phyloP scores from a whole-genome alignment of 2,797 vertebrate genomes.

The Gymnoscopelus braueri region DNA sequence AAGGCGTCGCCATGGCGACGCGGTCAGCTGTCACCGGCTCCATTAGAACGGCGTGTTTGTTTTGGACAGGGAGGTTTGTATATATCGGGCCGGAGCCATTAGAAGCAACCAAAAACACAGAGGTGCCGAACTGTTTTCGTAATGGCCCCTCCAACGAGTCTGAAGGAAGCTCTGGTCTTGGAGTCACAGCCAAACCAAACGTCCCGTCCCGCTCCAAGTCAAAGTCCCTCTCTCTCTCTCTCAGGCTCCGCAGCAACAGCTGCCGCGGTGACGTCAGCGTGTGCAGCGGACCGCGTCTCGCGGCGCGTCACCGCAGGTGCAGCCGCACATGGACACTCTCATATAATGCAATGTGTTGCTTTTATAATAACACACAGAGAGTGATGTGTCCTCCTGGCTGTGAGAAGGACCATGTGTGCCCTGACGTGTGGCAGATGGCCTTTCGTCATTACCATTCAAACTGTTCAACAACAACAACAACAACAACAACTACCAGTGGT shows the following conservation, averaged over 20 bases:
- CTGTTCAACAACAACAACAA: too few relatives aligned
- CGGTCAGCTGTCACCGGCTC: constrained; percentile 55
- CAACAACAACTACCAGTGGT: too few relatives aligned
- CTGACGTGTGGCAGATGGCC: neutral
- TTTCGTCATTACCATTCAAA: too few relatives aligned
- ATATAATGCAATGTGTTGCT: constrained; percentile 6
- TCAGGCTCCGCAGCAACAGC: constrained; percentile 38
- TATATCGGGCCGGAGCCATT: constrained; percentile 58
- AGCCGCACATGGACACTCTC: constrained; percentile 1
- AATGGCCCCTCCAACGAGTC: constrained; percentile 14
- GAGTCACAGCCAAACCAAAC: constrained; percentile 58
- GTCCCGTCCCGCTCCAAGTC: constrained; percentile 22
- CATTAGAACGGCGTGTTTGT: constrained; percentile 69
- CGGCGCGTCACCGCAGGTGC: constrained; percentile 30
- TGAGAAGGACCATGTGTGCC: neutral
- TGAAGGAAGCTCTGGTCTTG: neutral
- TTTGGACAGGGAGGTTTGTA: constrained; percentile 55
- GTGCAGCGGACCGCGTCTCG: constrained; percentile 35
- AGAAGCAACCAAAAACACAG: constrained; percentile 44
- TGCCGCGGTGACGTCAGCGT: constrained; percentile 56
- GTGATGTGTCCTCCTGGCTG: neutral
- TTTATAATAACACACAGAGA: constrained; percentile 15
- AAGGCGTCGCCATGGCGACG: constrained; percentile 57
- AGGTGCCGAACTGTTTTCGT: constrained; percentile 57
- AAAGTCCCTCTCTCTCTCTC: constrained; percentile 28